These are phyloP conservation scores for Ceratina australensis DNA, from an alignment of 1,140 invertebrate species.

Conservation along the genomic window DNA sequence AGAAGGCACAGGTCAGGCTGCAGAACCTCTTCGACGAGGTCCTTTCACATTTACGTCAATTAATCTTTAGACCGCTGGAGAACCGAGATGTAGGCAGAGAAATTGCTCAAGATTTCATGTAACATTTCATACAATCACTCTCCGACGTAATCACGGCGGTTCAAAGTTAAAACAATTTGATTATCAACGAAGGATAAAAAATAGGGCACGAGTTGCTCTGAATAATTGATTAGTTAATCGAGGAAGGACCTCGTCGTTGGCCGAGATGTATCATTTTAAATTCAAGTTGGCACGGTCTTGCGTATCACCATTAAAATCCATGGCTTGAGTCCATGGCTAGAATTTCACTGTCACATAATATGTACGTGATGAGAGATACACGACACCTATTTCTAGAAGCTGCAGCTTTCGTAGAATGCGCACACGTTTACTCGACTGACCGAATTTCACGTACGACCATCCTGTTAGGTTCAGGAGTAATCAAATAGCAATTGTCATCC, in stretches of 20 bases:
- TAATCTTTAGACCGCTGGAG: not conserved
- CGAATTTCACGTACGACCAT: constrained; percentile 32
- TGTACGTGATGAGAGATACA: constrained; percentile 57
- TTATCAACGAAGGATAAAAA: not conserved
- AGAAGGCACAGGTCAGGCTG: constrained; percentile 66
- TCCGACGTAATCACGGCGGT: too few relatives aligned
- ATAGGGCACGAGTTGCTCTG: too few relatives aligned
- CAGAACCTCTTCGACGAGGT: constrained; percentile 61
- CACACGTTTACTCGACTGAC: constrained; percentile 55
- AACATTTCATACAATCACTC: too few relatives aligned
- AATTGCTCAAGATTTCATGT: too few relatives aligned
- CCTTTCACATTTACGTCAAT: constrained; percentile 40
- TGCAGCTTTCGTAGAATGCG: constrained; percentile 74
- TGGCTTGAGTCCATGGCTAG: constrained; percentile 76
- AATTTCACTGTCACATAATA: constrained; percentile 64
- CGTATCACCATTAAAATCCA: constrained; percentile 76
- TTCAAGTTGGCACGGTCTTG: constrained; percentile 64
- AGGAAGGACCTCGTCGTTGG: constrained; percentile 63
- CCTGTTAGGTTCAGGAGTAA: constrained; percentile 26
- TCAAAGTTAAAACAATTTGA: too few relatives aligned
- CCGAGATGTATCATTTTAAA: constrained; percentile 53
- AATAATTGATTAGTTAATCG: not conserved
- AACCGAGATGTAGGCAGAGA: too few relatives aligned
- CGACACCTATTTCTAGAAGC: constrained; percentile 61
- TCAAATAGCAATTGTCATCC: not conserved